Evolutionary conservation across 2,113 vertebrate species (phyloP), one percentile per base, ranked within the genome.

Genomic region (Odocoileus hemionus): DNA sequence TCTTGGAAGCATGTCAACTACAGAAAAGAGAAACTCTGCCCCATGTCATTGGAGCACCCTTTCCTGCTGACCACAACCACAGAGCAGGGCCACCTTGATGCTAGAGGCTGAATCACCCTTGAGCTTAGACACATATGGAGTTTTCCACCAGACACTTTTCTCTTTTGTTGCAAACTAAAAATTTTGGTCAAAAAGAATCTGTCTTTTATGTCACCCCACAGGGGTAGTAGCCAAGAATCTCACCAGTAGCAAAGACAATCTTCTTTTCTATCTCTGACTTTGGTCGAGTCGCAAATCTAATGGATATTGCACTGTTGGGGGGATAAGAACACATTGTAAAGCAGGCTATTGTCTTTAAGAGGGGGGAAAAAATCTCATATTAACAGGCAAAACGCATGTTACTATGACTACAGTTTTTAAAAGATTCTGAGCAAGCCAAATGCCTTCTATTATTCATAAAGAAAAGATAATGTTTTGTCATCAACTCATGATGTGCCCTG

Each of bases 371-470:
- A 47, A 50, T 92, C 80, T 90, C 52, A 21, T 88, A 86, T 95
- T 95, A 95, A 97, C 0, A 0, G 97, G 85, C 87, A 61, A 78
- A 82, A 94, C 85, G 78, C 23, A 10, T 82, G 95, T 97, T 95
- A 96, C 96, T 97, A 97, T 97, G 97, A 82, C 98, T 95, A 98
- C 97, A 89, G 78, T 89, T 95, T 97, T 93, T 86, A 79, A 95
- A 96, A 97, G 97, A 97, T 95, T 91, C 96, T 89, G 93, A 97
- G 89, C 80, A 52, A 97, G 91, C 78, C 84, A 13, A 95, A 50
- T 55, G 55, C 15, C 74, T 97, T 97, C 96, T 96, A 58, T 94
- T 97, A 95, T 95, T 96, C 98, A 95, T 52, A 58, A 95, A 96
- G 91, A 82, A 92, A 47, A 97, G 94, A 91, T 84, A 87, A 93